Base-by-base conservation (phyloP, 2,113 vertebrate genomes). In the Erythrolamprus reginae region DNA sequence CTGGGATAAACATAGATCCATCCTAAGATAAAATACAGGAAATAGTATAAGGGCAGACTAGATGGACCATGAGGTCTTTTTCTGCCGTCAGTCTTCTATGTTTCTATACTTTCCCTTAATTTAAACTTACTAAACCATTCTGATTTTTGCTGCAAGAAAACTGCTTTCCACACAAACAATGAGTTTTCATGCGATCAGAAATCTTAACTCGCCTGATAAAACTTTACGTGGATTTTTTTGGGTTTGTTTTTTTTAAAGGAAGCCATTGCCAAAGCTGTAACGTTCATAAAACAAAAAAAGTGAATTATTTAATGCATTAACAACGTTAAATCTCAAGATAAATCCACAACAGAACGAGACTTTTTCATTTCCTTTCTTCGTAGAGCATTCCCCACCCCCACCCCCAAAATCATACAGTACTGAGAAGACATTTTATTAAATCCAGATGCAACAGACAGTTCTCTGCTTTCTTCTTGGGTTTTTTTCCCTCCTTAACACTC, bases 291-390 rank as follows among this genome's bases (percentile, higher is more conserved):
- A 96, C 97, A 97, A 96, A 97, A n/a, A 97, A 96, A 91, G 96
- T 95, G 96, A 95, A 96, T 97, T 96, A 96, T 96, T 97, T 97
- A 97, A 97, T 97, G 96, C 96, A 97, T 92, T 93, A 96, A 97
- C 93, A 94, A 97, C 94, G 97, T 96, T 96, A 97, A 84, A 96
- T 97, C 95, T 96, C 96, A 97, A 97, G 96, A 97, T 97, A 97
- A 97, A 98, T 97, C 96, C 97, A 97, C 95, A 96, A 96, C 96
- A 97, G 96, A 96, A 95, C 95, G 94, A 96, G 92, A 93, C 13
- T 15, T 96, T 92, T 95, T 95, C n/a, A n/a, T 56, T 95, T 95
- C 94, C 93, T 94, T 97, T 96, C 96, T 96, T 96, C 96, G 96
- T 94, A 96, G 95, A 97, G 94, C 95, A 95, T 96, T 96, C 96